Evolutionary conservation across 2,888 invertebrate species (phyloP).

Genomic region (Thelaira solivaga): DNA sequence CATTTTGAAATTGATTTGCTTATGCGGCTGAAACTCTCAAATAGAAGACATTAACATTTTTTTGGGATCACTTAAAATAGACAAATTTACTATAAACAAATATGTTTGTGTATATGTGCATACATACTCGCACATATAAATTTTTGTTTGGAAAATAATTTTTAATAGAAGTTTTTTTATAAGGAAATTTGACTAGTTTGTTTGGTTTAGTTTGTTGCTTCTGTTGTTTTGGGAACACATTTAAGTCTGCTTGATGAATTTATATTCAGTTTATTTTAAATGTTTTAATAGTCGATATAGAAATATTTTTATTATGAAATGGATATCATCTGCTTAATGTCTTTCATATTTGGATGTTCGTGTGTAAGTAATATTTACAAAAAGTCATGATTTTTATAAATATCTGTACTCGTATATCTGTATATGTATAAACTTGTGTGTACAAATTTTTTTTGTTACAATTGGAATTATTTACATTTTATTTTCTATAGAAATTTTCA

Average conservation of each 20-base stretch:
- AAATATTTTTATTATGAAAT: slow-evolving; percentile 16
- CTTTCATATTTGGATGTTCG: slow-evolving; percentile 42
- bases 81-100: slow-evolving; percentile 57
- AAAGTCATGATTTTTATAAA: slow-evolving; percentile 31
- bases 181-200: slow-evolving; percentile 25
- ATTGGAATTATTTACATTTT: neutral
- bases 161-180: neutral
- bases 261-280: slow-evolving; percentile 21
- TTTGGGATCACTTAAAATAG: slow-evolving; percentile 60
- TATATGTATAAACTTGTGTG: too few relatives aligned
- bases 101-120: too few relatives aligned
- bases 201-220: slow-evolving; percentile 26
- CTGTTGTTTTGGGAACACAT: slow-evolving; percentile 1
- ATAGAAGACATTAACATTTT: slow-evolving; percentile 57
- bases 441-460: neutral
- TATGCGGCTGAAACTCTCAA: slow-evolving; percentile 6
- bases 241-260: slow-evolving; percentile 15
- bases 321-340: slow-evolving; percentile 45
- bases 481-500: neutral
- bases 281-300: slow-evolving; percentile 9
- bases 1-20: slow-evolving; percentile 18
- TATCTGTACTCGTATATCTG: too few relatives aligned
- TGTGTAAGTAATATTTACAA: slow-evolving; percentile 34
- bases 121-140: too few relatives aligned
- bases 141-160: too few relatives aligned